Evolutionary conservation across 2,888 invertebrate species (phyloP), one percentile per base, ranked within the genome.

Genomic region (Pristionchus maxplancki): DNA sequence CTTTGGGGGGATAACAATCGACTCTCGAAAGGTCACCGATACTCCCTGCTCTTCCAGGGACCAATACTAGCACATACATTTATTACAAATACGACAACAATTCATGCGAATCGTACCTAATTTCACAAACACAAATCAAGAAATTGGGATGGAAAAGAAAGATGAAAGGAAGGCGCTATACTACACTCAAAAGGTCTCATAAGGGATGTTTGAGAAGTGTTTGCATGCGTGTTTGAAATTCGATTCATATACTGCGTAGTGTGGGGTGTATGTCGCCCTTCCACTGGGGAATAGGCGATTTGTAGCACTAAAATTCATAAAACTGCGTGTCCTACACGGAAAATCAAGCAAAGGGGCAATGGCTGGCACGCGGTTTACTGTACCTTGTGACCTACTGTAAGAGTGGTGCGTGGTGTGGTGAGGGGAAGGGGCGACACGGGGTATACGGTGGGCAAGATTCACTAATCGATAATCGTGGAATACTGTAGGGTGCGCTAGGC

Each of bases 291-390:
- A 15, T 11, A n/a, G n/a, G n/a, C n/a, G n/a, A 67, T 37, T 74
- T 40, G 34, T 74, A 74, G 71, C 71, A 74, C 71, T 37, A 71
- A 71, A 71, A 71, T 20, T 71, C 71, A 15, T 28, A 89, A 90
- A 89, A 89, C 90, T 89, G 91, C 89, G 88, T 89, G 88, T 89
- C 86, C 58, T 83, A 88, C 48, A 53, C 74, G 67, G 28, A 48
- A 48, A 71, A 20, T 31, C 34, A 17, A 31, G 71, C 9, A 34
- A 34, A 37, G 71, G 71, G 31, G 71, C 31, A 71, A 74, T 37
- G 44, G 20, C 31, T 34, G 71, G 71, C 71, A 34, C 20, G 28
- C 31, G 17, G 17, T 6, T 28, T 37, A 40, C 44, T 44, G 34
- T 37, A 40, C 74, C 74, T 74, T 24, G 37, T 40, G 44, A 2